phyloP scores from a whole-genome alignment of 2,113 vertebrate genomes.

The Toxotes chatareus region DNA sequence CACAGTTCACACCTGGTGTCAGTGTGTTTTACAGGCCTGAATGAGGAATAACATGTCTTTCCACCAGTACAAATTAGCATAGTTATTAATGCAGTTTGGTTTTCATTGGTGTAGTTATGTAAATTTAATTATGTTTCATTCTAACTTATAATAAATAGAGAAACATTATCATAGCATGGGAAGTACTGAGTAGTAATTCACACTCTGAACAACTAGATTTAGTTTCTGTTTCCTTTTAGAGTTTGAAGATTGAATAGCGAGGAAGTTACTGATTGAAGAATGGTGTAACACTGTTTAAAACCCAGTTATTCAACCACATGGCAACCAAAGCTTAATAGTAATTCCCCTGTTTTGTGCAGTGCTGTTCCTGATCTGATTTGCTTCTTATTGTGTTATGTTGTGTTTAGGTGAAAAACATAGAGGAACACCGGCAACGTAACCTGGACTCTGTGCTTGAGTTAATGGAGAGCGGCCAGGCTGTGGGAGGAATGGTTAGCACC shows the following conservation, averaged over 20 bases:
- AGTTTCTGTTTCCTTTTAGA: too few species aligned
- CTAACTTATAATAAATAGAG: not conserved
- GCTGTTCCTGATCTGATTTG: not conserved
- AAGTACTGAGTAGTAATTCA: too few species aligned
- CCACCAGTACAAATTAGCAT: not conserved
- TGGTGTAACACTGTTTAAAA: too few species aligned
- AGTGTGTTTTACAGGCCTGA: not conserved
- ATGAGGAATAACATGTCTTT: not conserved
- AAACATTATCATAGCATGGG: too few species aligned
- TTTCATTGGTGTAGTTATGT: not conserved
- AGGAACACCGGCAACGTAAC: conserved; percentile 94
- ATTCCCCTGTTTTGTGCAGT: not conserved
- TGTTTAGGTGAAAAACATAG: conserved; percentile 95
- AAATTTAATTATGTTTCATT: not conserved
- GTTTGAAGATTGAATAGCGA: too few species aligned
- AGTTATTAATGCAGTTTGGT: not conserved
- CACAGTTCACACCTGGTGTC: not conserved
- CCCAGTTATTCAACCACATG: not conserved
- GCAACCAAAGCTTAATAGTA: not conserved
- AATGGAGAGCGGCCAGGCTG: conserved; percentile 98
- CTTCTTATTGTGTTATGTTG: conserved; percentile 5
- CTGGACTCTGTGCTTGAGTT: conserved; percentile 96
- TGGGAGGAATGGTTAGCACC: conserved; percentile 98
- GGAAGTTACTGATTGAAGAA: too few species aligned
- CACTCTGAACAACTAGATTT: too few species aligned